phyloP scores from a whole-genome alignment of 2,797 vertebrate genomes.

The Platyrinchus mystaceus region DNA sequence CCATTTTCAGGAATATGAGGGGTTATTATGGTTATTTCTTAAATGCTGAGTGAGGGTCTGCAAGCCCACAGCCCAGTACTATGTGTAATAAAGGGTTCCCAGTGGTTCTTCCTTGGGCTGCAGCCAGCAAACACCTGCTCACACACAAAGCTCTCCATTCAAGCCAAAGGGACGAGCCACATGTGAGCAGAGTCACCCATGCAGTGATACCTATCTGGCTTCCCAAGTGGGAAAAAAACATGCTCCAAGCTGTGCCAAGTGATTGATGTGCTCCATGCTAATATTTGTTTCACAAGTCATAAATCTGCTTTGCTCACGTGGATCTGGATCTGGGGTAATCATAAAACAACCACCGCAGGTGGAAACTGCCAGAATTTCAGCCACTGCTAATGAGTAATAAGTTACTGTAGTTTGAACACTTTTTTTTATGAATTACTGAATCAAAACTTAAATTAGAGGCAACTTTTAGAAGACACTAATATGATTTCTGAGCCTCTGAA shows the following conservation, averaged over 20 bases:
- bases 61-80: background rate
- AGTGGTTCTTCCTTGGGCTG: background rate
- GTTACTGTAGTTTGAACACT: background rate
- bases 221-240: background rate
- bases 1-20: background rate
- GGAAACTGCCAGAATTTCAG: constrained; percentile 5
- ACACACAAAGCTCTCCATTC: background rate
- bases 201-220: background rate
- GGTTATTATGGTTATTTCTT: background rate
- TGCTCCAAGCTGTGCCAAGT: background rate
- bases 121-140: constrained; percentile 17
- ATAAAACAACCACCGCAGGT: background rate
- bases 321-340: background rate
- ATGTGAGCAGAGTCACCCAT: background rate
- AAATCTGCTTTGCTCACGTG: background rate
- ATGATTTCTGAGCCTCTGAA: background rate
- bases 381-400: background rate
- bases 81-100: background rate
- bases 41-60: background rate
- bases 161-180: background rate
- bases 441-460: background rate
- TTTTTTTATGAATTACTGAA: background rate
- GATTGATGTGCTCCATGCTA: background rate
- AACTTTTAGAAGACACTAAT: background rate
- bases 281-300: background rate